Evolutionary conservation across 2,888 invertebrate genomes (phyloP).

Genomic region (Coelopa pilipes): DNA sequence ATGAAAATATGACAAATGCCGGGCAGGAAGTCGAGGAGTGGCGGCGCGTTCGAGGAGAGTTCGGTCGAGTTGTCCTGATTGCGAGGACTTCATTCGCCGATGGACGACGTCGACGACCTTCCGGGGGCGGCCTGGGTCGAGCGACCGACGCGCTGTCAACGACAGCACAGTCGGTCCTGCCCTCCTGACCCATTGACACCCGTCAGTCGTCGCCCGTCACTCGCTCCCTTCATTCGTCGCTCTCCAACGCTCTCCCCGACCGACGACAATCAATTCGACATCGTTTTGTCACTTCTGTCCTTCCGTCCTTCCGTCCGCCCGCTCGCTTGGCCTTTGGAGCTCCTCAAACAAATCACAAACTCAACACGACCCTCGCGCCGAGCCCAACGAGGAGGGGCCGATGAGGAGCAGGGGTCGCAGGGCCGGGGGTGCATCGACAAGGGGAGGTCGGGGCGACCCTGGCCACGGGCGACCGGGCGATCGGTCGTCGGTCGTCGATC

Average conservation of each 20-base stretch:
- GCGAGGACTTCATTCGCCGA: neutral
- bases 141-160: too few relatives aligned
- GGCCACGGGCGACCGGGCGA: neutral
- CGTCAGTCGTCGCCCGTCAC: too few relatives aligned
- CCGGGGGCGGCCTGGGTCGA: too few relatives aligned
- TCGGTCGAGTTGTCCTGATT: neutral
- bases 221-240: too few relatives aligned
- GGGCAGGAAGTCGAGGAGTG: neutral
- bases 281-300: constrained; percentile 11
- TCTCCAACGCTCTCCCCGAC: too few relatives aligned
- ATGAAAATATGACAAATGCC: neutral
- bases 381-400: too few relatives aligned
- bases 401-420: too few relatives aligned
- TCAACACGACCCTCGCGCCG: too few relatives aligned
- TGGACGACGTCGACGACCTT: neutral
- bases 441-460: too few relatives aligned
- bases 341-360: neutral
- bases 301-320: neutral
- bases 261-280: constrained; percentile 24
- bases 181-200: too few relatives aligned
- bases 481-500: neutral
- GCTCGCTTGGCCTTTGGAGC: constrained; percentile 3
- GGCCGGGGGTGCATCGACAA: too few relatives aligned
- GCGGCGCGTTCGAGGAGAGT: neutral
- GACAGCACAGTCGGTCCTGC: too few relatives aligned